phyloP scores from a whole-genome alignment of 2,888 invertebrate species.

The Kuschelorhynchus macadamiae region DNA sequence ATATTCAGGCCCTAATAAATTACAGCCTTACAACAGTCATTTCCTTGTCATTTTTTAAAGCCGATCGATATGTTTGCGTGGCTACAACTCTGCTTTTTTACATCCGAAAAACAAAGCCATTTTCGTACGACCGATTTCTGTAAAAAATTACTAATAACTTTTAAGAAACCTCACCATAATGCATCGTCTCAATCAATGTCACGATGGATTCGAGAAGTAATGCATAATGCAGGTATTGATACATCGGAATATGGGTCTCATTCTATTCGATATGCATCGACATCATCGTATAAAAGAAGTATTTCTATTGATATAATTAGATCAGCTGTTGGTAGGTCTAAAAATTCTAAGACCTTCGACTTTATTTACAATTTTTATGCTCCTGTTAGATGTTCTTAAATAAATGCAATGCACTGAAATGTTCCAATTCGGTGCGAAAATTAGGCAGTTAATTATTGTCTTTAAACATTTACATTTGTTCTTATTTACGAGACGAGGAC shows the following conservation, averaged over 20 bases:
- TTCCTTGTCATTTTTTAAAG: not conserved
- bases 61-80: not conserved
- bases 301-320: too few relatives aligned
- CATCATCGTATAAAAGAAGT: too few relatives aligned
- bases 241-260: slow-evolving; percentile 3
- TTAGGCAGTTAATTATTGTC: too few relatives aligned
- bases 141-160: slow-evolving; percentile 2
- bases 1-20: too few relatives aligned
- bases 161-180: not conserved
- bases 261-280: not conserved
- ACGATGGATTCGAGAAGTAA: not conserved
- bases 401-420: not conserved
- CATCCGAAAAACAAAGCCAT: not conserved
- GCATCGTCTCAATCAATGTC: not conserved
- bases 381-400: not conserved
- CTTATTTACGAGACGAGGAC: too few relatives aligned
- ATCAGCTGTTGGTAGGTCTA: too few relatives aligned
- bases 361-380: too few relatives aligned
- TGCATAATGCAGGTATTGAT: not conserved
- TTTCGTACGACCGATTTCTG: not conserved
- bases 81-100: slow-evolving; percentile 3
- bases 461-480: too few relatives aligned
- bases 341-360: too few relatives aligned
- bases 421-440: too few relatives aligned
- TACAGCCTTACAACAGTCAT: too few relatives aligned